Evolutionary conservation across 1,140 invertebrate species (phyloP).

Genomic region (Arion vulgaris): DNA sequence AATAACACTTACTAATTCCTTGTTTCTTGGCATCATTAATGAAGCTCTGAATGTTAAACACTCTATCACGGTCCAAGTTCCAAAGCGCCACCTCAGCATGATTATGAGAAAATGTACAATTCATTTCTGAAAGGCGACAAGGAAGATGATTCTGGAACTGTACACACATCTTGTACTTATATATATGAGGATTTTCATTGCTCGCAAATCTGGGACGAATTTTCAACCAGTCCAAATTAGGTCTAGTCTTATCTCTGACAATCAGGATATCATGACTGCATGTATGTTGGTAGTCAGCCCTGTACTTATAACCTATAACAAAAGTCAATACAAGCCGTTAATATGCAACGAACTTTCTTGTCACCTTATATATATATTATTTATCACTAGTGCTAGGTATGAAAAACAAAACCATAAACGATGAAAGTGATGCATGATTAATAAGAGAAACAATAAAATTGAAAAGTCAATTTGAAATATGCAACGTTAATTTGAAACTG

Average conservation of each 20-base stretch:
- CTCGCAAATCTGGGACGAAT: conserved; percentile 49
- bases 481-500: too few relatives aligned
- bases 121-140: conserved; percentile 59
- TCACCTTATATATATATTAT: too few relatives aligned
- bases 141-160: conserved; percentile 54
- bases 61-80: conserved; percentile 60
- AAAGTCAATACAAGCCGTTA: too few relatives aligned
- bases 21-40: conserved; percentile 43
- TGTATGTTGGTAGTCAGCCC: conserved; percentile 45
- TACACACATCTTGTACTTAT: conserved; percentile 54
- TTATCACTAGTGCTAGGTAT: too few relatives aligned
- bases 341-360: too few relatives aligned
- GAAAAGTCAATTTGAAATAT: too few relatives aligned
- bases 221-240: conserved; percentile 56
- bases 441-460: too few relatives aligned
- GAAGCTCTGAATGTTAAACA: conserved; percentile 53
- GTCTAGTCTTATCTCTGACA: conserved; percentile 48
- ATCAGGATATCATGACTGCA: conserved; percentile 59
- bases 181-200: conserved; percentile 45
- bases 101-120: conserved; percentile 65
- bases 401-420: too few relatives aligned
- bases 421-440: too few relatives aligned
- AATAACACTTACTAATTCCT: conserved; percentile 51
- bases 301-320: conserved; percentile 42
- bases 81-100: conserved; percentile 60